Evolutionary conservation across 2,797 vertebrate genomes (phyloP).

Genomic region (Helostoma temminkii): DNA sequence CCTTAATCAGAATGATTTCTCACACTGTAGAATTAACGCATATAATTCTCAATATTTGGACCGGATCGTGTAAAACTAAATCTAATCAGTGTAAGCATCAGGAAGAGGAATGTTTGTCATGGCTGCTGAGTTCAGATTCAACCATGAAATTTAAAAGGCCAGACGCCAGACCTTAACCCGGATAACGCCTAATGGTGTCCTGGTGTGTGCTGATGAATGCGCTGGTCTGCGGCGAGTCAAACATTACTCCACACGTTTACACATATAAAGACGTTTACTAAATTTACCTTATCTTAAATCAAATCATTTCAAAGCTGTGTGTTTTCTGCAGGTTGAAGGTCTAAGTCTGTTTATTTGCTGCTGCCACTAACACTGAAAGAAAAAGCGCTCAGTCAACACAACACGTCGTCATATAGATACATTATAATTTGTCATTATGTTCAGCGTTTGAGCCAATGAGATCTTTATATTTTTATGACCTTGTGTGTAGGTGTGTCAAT

Average conservation of each 20-base stretch:
- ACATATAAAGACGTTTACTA: constrained; percentile 4
- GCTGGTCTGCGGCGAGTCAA: constrained; percentile 9
- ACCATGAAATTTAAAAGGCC: constrained; percentile 78
- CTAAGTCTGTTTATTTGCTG: constrained; percentile 34
- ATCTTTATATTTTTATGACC: constrained; percentile 13
- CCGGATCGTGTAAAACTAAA: background rate
- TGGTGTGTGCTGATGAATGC: constrained; percentile 47
- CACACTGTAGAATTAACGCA: background rate
- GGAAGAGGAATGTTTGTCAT: constrained; percentile 47
- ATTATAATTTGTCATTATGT: constrained; percentile 29
- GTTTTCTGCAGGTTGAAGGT: constrained; percentile 36
- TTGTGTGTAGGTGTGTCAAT: background rate
- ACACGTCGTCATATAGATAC: constrained; percentile 43
- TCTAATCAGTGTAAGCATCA: background rate
- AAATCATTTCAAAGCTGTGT: background rate
- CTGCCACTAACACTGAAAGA: constrained; percentile 31
- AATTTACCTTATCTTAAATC: background rate
- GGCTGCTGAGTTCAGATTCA: constrained; percentile 78
- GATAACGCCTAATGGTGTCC: constrained; percentile 51
- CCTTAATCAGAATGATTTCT: background rate
- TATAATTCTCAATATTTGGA: background rate
- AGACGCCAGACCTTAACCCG: constrained; percentile 72
- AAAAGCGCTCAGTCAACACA: constrained; percentile 25
- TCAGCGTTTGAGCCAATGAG: constrained; percentile 26
- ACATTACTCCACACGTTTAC: constrained; percentile 24